phyloP scores from a whole-genome alignment of 2,888 invertebrate genomes.

The Acrobeloides nanus region DNA sequence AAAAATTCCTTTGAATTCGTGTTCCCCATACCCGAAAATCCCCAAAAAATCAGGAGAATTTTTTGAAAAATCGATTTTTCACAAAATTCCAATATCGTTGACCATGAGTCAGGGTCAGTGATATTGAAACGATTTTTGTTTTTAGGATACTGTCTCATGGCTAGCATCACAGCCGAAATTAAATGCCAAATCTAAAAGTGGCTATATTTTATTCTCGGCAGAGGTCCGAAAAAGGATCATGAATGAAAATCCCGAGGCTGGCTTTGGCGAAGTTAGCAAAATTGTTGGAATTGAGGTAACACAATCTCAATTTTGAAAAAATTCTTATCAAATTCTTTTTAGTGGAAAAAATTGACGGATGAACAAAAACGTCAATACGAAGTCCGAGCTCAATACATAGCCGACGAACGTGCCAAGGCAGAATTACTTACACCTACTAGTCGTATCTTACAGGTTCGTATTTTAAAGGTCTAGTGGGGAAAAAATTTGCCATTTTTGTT shows the following conservation, averaged over 20 bases:
- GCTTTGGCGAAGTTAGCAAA: constrained; percentile 77
- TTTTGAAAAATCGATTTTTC: too few species aligned
- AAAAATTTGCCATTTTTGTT: too few species aligned
- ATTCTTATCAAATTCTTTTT: too few species aligned
- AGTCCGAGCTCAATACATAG: constrained; percentile 78
- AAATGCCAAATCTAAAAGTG: constrained; percentile 62
- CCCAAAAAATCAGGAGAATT: too few species aligned
- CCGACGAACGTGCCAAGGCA: constrained; percentile 57
- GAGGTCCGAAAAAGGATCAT: constrained; percentile 86
- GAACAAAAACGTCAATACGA: constrained; percentile 87
- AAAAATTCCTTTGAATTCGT: neutral
- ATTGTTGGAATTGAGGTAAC: constrained; percentile 69
- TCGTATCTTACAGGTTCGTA: constrained; percentile 23
- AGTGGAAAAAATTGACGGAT: constrained; percentile 84
- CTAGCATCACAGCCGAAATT: constrained; percentile 46
- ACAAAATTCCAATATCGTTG: too few species aligned
- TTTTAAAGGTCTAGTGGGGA: too few species aligned
- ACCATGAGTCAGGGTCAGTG: too few species aligned
- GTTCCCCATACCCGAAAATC: too few species aligned
- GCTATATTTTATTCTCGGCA: constrained; percentile 94
- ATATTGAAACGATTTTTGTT: neutral
- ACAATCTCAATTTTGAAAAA: too few species aligned
- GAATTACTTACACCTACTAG: constrained; percentile 31
- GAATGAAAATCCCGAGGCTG: constrained; percentile 83
- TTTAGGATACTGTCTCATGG: constrained; percentile 32